Percentiles rank a stretch among this genome's conserved stretches.
phyloP scores from a whole-genome alignment of 2,888 invertebrate species.

The Anagyrus pseudococci region DNA sequence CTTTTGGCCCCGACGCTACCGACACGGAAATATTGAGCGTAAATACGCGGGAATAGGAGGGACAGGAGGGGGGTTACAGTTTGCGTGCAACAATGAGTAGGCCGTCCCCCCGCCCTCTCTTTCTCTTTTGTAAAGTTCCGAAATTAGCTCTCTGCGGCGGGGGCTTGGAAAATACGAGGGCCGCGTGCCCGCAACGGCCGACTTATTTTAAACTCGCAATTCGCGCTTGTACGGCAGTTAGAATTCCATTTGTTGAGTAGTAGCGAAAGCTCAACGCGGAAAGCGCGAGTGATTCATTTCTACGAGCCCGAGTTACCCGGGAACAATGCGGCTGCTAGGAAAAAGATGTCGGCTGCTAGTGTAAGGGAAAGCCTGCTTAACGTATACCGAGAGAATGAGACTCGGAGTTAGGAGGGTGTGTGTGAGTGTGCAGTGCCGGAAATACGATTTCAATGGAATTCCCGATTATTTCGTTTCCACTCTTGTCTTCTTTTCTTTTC shows the following conservation, averaged over 20 bases:
- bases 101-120: constrained; percentile 32
- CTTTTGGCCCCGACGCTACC: too few relatives aligned
- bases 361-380: too few relatives aligned
- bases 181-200: neutral
- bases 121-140: constrained; percentile 18
- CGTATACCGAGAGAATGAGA: too few relatives aligned
- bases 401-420: too few relatives aligned
- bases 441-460: too few relatives aligned
- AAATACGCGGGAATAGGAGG: too few relatives aligned
- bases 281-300: constrained; percentile 34
- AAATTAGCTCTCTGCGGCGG: constrained; percentile 15
- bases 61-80: too few relatives aligned
- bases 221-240: constrained; percentile 37
- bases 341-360: constrained; percentile 18
- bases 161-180: constrained; percentile 29
- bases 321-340: constrained; percentile 26
- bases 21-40: too few relatives aligned
- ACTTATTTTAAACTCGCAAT: constrained; percentile 35
- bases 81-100: constrained; percentile 20
- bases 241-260: constrained; percentile 39
- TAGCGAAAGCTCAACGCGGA: constrained; percentile 25
- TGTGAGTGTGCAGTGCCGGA: too few relatives aligned
- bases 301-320: constrained; percentile 29
- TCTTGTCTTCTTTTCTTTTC: too few relatives aligned
- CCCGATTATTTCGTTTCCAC: too few relatives aligned